phyloP scores from a whole-genome alignment of 1,140 invertebrate genomes.

The Plectrocnemia conspersa region DNA sequence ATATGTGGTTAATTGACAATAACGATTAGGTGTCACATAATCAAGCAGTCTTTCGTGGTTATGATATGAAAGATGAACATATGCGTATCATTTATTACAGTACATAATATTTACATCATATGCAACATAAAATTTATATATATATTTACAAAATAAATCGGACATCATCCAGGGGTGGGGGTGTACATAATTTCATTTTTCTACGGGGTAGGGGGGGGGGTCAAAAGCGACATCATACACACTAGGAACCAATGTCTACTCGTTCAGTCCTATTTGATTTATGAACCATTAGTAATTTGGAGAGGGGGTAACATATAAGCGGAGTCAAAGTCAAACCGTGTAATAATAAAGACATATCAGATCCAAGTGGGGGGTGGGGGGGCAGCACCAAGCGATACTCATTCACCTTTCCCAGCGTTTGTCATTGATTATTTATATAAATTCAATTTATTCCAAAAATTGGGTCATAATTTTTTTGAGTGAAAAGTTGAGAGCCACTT shows the following conservation, averaged over 20 bases:
- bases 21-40: no score
- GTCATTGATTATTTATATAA: no score
- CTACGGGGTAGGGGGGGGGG: no score
- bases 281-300: conserved; percentile 11
- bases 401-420: conserved; percentile 20
- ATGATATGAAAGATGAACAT: neutral
- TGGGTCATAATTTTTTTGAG: no score
- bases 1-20: no score
- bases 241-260: conserved; percentile 3
- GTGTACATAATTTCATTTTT: no score
- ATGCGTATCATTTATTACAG: conserved; percentile 1
- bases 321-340: conserved; percentile 16
- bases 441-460: no score
- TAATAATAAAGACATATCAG: conserved; percentile 38
- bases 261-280: neutral
- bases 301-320: conserved; percentile 14
- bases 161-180: no score
- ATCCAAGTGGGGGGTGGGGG: conserved; percentile 40
- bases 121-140: neutral
- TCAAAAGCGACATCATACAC: neutral
- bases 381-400: conserved; percentile 51
- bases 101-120: conserved; percentile 1
- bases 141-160: neutral
- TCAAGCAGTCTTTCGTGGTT: no score
- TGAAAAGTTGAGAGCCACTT: no score